A percentile compares a stretch with the other conserved stretches of the same genome.
phyloP scores from a whole-genome alignment of 2,113 vertebrate species.

The Lamprotornis superbus region DNA sequence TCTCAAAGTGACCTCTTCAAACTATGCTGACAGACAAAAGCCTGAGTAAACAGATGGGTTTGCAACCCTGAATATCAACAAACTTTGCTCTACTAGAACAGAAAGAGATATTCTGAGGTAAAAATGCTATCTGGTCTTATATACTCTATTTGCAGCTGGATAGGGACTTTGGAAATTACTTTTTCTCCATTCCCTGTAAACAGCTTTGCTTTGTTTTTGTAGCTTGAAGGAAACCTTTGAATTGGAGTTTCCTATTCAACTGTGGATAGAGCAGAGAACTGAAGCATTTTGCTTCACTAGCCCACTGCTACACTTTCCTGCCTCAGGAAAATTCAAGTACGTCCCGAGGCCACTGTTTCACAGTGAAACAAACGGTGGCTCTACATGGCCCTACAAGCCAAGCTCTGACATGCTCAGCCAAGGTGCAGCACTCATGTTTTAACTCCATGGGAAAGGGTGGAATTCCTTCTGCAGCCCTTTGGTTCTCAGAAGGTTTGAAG shows the following conservation, averaged over 20 bases:
- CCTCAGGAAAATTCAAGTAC: not conserved
- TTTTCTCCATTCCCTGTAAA: not conserved
- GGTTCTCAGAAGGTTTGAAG: not conserved
- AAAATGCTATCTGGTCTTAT: not conserved
- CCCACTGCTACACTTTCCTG: not conserved
- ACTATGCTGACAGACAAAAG: slow-evolving; percentile 67
- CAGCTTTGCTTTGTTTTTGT: slow-evolving; percentile 7
- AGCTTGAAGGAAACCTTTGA: not conserved
- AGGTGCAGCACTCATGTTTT: not conserved
- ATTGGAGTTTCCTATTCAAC: not conserved
- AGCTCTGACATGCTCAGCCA: rapidly evolving
- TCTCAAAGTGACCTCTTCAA: slow-evolving; percentile 53
- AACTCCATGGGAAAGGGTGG: not conserved
- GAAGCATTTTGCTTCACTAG: not conserved
- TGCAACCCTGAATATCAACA: slow-evolving; percentile 57
- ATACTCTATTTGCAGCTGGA: not conserved
- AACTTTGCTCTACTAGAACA: slow-evolving; percentile 60
- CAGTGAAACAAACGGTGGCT: not conserved
- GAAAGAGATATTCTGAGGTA: not conserved
- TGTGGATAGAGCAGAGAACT: not conserved
- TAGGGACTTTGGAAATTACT: not conserved
- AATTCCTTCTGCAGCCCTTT: not conserved
- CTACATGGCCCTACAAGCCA: not conserved
- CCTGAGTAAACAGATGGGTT: slow-evolving; percentile 63
- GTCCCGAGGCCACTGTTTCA: not conserved